A percentile compares a stretch with the other conserved stretches of the same genome.
These are phyloP conservation scores for Manis javanica DNA, from an alignment of 2,797 vertebrate species.

Conservation along the genomic window DNA sequence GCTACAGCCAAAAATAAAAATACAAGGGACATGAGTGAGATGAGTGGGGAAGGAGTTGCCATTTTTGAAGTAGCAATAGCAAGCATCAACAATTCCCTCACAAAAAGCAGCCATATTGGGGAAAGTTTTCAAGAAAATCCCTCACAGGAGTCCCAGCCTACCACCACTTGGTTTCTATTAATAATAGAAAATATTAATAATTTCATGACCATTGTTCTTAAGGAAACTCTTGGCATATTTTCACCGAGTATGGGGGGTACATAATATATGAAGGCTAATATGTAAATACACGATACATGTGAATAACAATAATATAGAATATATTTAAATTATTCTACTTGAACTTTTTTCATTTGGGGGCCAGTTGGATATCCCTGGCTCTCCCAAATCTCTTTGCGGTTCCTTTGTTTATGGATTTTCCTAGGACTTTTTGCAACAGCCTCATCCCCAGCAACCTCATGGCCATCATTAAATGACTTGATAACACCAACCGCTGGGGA, in stretches of 20 bases:
- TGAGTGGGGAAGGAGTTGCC: accelerated
- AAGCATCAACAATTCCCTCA: not conserved
- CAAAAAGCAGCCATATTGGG: not conserved
- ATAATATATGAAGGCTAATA: not conserved
- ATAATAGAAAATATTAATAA: not conserved
- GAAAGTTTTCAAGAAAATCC: not conserved
- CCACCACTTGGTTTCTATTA: not conserved
- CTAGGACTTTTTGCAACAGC: not conserved
- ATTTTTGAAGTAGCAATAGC: not conserved
- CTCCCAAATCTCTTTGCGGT: not conserved
- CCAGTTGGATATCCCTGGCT: not conserved
- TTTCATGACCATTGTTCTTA: not conserved
- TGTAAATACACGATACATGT: not conserved
- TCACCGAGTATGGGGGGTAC: not conserved
- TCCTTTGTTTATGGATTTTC: not conserved
- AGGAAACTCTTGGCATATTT: not conserved
- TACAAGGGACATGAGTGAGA: accelerated
- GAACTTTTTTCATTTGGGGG: not conserved
- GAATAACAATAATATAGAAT: not conserved
- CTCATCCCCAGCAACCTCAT: too few species aligned
- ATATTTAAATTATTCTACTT: not conserved
- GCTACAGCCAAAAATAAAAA: not conserved
- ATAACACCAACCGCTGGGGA: not conserved
- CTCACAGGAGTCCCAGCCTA: not conserved
- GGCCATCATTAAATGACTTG: not conserved